These are phyloP conservation scores for Stictocephala bisonia DNA, from an alignment of 2,888 invertebrate species.

Conservation along the genomic window DNA sequence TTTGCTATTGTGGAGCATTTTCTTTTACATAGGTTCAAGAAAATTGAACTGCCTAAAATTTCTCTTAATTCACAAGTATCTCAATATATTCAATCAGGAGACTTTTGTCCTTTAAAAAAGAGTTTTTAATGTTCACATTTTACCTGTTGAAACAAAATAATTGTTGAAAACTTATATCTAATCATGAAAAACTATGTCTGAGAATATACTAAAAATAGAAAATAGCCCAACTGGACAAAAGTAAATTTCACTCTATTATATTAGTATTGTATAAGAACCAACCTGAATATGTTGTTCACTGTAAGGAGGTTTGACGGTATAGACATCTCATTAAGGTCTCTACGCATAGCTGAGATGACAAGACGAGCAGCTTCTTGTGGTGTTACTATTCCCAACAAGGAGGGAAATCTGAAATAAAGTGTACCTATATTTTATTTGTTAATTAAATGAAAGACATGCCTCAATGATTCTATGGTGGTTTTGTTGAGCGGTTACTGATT, in stretches of 20 bases:
- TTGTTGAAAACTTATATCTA: too few species aligned
- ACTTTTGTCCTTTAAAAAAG: too few species aligned
- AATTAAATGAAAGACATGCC: background rate
- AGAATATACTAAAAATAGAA: slow-evolving; percentile 17
- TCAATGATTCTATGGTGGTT: too few species aligned
- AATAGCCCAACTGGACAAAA: background rate
- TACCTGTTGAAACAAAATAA: too few species aligned
- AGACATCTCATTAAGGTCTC: slow-evolving; percentile 71
- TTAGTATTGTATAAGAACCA: slow-evolving; percentile 42
- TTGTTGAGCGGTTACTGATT: too few species aligned
- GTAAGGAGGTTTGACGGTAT: slow-evolving; percentile 72
- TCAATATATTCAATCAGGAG: too few species aligned
- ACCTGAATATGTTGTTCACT: slow-evolving; percentile 67
- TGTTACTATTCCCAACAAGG: slow-evolving; percentile 72
- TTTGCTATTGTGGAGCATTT: too few species aligned
- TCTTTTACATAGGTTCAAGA: too few species aligned
- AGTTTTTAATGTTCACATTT: too few species aligned
- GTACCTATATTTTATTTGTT: slow-evolving; percentile 8
- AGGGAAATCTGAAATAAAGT: slow-evolving; percentile 68
- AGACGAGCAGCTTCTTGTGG: slow-evolving; percentile 73
- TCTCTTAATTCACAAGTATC: too few species aligned
- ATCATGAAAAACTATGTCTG: slow-evolving; percentile 15
- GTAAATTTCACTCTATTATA: background rate
- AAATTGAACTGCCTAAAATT: too few species aligned
- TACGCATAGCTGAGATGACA: slow-evolving; percentile 76